A percentile compares a stretch with the other conserved stretches of the same genome.
Conservation (phyloP, 2,888 invertebrate species). For the Danaus chrysippus region DNA sequence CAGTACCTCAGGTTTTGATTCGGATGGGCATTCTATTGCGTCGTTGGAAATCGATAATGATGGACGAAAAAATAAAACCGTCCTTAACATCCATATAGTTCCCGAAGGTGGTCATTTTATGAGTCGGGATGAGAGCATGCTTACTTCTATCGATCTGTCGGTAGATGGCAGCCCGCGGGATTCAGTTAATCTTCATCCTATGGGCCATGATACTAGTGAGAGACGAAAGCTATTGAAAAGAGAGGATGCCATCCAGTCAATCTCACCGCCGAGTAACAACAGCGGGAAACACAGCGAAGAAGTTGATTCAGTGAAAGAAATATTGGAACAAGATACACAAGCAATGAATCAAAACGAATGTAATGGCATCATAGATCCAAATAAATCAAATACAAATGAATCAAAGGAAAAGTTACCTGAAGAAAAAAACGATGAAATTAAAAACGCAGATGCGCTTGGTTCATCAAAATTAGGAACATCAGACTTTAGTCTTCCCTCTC, state of each 20-base stretch:
- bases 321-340: constrained; percentile 17
- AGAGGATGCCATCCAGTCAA: constrained; percentile 74
- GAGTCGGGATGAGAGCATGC: constrained; percentile 66
- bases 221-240: constrained; percentile 69
- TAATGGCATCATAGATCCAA: constrained; percentile 5
- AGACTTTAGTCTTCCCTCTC: constrained; percentile 31
- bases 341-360: constrained; percentile 4
- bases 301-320: constrained; percentile 51
- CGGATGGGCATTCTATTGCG: constrained; percentile 49
- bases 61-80: constrained; percentile 56
- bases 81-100: constrained; percentile 70
- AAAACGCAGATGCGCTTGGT: constrained; percentile 15
- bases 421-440: constrained; percentile 15
- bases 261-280: constrained; percentile 70
- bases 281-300: constrained; percentile 72
- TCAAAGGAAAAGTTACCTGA: constrained; percentile 17
- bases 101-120: constrained; percentile 62
- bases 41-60: constrained; percentile 59
- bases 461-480: constrained; percentile 1
- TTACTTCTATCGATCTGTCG: constrained; percentile 67
- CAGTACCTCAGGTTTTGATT: constrained; percentile 58
- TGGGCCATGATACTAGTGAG: constrained; percentile 65
- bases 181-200: constrained; percentile 63
- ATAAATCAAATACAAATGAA: constrained; percentile 1
- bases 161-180: constrained; percentile 66